Percentiles rank a stretch among this genome's conserved stretches.
Conservation (phyloP, 2,888 invertebrate species). For the Ptychoptera albimana region DNA sequence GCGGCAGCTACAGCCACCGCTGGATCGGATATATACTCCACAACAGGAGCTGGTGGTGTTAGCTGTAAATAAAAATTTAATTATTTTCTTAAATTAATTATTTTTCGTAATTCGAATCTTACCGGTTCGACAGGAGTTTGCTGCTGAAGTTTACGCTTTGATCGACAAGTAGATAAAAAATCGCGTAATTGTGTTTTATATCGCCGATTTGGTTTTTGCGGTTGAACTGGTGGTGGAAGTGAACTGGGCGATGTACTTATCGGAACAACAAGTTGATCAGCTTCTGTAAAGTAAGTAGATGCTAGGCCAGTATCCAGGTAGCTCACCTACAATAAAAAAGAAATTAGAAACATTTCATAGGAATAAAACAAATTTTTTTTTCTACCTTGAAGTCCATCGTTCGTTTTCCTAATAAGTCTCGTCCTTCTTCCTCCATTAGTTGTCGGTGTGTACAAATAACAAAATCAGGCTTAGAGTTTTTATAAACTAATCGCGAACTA, state of each 20-base stretch:
- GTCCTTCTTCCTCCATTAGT: slow-evolving; percentile 98
- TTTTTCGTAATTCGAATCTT: too few relatives aligned
- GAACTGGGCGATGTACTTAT: slow-evolving; percentile 36
- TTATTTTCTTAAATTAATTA: too few relatives aligned
- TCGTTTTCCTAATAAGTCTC: slow-evolving; percentile 89
- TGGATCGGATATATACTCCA: slow-evolving; percentile 33
- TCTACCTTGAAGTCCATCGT: slow-evolving; percentile 92
- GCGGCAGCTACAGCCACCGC: slow-evolving; percentile 53
- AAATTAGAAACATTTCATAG: neutral
- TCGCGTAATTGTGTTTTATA: slow-evolving; percentile 90
- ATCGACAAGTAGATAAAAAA: slow-evolving; percentile 81
- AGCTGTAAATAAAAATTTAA: slow-evolving; percentile 12
- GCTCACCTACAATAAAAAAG: slow-evolving; percentile 32
- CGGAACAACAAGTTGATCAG: slow-evolving; percentile 55
- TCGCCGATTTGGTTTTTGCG: slow-evolving; percentile 69
- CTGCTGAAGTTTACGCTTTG: slow-evolving; percentile 48
- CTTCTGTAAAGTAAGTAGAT: slow-evolving; percentile 78
- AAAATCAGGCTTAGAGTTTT: slow-evolving; percentile 98
- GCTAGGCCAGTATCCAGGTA: slow-evolving; percentile 89
- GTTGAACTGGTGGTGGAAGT: slow-evolving; percentile 43
- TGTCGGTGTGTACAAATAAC: slow-evolving; percentile 98
- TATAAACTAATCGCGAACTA: slow-evolving; percentile 90
- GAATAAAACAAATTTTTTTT: neutral
- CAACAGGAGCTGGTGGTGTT: slow-evolving; percentile 26
- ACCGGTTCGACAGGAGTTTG: slow-evolving; percentile 30